Conservation (phyloP, 2,888 invertebrate species). For the Latrodectus elegans region DNA sequence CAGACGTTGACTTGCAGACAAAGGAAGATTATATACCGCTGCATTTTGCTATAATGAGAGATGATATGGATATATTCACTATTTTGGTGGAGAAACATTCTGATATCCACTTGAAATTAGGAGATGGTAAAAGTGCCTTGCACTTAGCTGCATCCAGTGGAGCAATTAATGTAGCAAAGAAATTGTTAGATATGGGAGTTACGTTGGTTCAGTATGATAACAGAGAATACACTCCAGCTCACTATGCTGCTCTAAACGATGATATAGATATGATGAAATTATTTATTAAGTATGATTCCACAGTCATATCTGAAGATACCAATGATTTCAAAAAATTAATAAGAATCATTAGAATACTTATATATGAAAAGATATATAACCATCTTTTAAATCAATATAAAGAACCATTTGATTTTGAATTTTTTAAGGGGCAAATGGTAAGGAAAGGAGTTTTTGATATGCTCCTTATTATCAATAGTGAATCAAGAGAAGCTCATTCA, state of each 20-base stretch:
- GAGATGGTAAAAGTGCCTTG: neutral
- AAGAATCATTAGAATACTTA: too few species aligned
- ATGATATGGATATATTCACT: neutral
- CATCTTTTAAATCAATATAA: too few species aligned
- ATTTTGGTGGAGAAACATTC: neutral
- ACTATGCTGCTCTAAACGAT: neutral
- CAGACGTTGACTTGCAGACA: neutral
- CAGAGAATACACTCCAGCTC: neutral
- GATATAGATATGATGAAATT: neutral
- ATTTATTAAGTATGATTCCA: neutral
- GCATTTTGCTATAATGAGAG: neutral
- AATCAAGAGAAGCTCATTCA: too few species aligned
- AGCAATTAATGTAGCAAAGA: neutral
- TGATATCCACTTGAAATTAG: neutral
- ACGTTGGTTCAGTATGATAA: neutral
- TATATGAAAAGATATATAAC: too few species aligned
- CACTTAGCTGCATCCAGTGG: neutral
- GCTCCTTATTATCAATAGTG: too few species aligned
- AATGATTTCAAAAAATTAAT: too few species aligned
- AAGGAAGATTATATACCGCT: neutral
- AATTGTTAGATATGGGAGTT: neutral
- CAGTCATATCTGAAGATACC: neutral
- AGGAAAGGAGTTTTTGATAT: too few species aligned
- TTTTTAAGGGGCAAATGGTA: too few species aligned
- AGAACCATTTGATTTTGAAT: too few species aligned